phyloP scores from a whole-genome alignment of 2,797 vertebrate species.

The Pteronotus mesoamericanus region DNA sequence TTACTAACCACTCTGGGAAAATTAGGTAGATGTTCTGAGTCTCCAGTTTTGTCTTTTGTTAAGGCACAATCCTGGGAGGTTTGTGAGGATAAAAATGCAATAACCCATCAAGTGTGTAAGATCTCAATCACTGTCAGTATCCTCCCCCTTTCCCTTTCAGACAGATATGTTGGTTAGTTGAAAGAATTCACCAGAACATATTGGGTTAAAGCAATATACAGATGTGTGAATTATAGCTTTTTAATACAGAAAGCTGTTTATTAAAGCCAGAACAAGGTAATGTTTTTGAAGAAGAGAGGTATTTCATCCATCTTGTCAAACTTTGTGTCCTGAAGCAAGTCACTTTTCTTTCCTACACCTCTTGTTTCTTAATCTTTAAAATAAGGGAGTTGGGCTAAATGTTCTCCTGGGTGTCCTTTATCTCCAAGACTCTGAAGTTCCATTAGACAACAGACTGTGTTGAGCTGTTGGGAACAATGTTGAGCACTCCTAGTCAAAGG shows the following conservation, averaged over 20 bases:
- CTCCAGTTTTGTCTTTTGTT: conserved; percentile 14
- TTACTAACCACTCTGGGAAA: neutral
- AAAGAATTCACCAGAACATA: conserved; percentile 51
- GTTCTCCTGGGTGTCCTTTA: neutral
- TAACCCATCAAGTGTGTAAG: neutral
- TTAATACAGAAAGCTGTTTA: conserved; percentile 9
- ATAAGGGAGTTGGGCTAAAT: neutral
- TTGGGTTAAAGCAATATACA: conserved; percentile 30
- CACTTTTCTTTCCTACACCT: neutral
- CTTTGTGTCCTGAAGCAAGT: conserved; percentile 1
- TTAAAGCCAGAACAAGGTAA: neutral
- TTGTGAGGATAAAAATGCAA: conserved; percentile 1
- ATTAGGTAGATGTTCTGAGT: neutral
- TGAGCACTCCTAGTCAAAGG: neutral
- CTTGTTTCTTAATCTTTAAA: conserved; percentile 45
- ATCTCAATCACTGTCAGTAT: neutral
- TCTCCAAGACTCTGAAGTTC: neutral
- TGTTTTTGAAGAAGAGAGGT: neutral
- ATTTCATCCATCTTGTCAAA: conserved; percentile 20
- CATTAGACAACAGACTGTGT: neutral
- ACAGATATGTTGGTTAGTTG: conserved; percentile 39
- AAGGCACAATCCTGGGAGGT: neutral
- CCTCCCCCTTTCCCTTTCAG: neutral
- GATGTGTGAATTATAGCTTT: neutral
- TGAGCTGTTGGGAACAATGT: neutral